Base-by-base conservation (phyloP, 2,797 vertebrate genomes). In the Philypnodon macrostomus region DNA sequence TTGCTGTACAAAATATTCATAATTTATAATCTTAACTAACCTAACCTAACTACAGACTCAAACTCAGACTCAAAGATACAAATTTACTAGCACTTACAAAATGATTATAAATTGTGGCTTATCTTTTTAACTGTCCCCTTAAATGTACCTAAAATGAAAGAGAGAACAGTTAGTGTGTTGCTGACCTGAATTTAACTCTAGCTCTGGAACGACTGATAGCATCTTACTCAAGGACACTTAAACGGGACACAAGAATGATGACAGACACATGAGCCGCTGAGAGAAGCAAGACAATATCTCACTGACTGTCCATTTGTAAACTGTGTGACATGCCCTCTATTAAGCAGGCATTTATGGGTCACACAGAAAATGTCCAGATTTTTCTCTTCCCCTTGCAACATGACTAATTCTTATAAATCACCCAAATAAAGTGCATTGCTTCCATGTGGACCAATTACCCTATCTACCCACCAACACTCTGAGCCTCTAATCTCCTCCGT, bases 391-490 rank as follows among this genome's bases (percentile, higher is more conserved):
- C 35, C 51, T 46, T 34, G 19, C 24, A 48, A 32, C 5, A 41
- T 21, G 21, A 32, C 23, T 17, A 36, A 4, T 38, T n/a, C 33
- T 18, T 50, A 21, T 21, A 62, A 39, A 50, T 44, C 21, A 58
- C 30, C 5, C 34, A 65, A 67, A 67, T 45, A 29, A 46, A 52
- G 26, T 37, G 29, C 37, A n/a, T 45, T 6, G 48, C 61, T 48
- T 66, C 51, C 54, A 58, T 26, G 32, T 59, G 60, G 61, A 60
- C 48, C 56, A 58, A 68, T 78, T 68, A 67, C 60, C 65, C 60
- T 46, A 31, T 40, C 51, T 33, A 34, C 40, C 34, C 24, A 57
- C 63, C 53, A 67, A 51, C 60, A 57, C 38, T 41, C 36, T 17
- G 29, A 44, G 11, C 67, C 40, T 55, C 53, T 45, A 58, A 17